Evolutionary conservation across 64 coral and sea anemone genomes (phyloP), one percentile per base, ranked within the genome.

Genomic region (Platygyra sinensis): DNA sequence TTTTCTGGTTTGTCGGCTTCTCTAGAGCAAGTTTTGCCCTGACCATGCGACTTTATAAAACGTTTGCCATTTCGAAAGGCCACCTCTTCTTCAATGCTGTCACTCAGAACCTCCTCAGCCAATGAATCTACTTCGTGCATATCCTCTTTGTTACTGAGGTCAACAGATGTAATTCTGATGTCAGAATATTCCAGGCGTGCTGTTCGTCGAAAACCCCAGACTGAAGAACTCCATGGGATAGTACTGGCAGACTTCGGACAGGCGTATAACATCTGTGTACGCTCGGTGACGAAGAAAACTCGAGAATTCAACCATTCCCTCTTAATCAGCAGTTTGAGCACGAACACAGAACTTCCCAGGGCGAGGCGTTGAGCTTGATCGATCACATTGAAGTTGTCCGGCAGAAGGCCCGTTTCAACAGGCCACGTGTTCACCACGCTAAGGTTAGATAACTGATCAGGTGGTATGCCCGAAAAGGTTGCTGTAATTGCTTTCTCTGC

Each of bases 121-220:
- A 91, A 33, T 10, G 18, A n/a, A 31, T 81, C 59, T 46, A 83
- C 52, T 46, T 91, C 89, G 10, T 8, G 2, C 39, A 15, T 20
- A 62, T 80, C 50, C 11, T 19, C 38, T 73, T 52, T 50, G 17
- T 54, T 55, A 51, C 79, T 73, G 0, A 91, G 57, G 71, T 91
- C 89, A 49, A 91, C 69, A 46, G 67, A 22, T 60, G 22, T 91
- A 22, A 91, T 54, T 6, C 25, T 72, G 15, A 75, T 18, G 20
- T 55, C 30, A 2, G 16, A 11, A 3, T 31, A 12, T 62, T 91
- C 89, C 3, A 91, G 29, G 30, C 27, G 15, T 38, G 79, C 89
- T 30, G 89, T 74, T 61, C 89, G 79, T 12, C 79, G 71, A 11
- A 91, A 31, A n/a, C 89, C 89, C 89, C 89, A 91, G 27, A 91